These are phyloP conservation scores for Chalcosyrphus nemorum DNA, from an alignment of 2,888 invertebrate genomes.

Conservation along the genomic window DNA sequence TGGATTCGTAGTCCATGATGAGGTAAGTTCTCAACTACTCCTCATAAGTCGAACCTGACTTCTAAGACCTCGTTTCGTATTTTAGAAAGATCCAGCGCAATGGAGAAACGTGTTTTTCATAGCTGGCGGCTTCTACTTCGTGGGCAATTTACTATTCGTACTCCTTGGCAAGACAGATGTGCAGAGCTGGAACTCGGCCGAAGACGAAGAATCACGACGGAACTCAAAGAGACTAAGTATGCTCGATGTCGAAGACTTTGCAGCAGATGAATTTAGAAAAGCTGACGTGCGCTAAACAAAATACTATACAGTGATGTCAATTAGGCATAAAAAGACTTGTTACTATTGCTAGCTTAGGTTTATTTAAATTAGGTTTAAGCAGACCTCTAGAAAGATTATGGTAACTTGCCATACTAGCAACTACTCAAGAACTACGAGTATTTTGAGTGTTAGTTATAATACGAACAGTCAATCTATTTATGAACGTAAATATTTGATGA, in stretches of 20 bases:
- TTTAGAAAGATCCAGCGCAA: constrained; percentile 79
- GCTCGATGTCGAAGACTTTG: constrained; percentile 29
- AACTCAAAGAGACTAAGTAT: constrained; percentile 53
- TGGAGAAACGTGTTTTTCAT: constrained; percentile 85
- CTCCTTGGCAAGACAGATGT: constrained; percentile 83
- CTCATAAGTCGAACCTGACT: no score
- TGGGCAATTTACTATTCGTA: constrained; percentile 84
- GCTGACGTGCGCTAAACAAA: not conserved
- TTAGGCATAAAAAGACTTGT: constrained; percentile 56
- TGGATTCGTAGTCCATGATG: constrained; percentile 86
- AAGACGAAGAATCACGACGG: constrained; percentile 69
- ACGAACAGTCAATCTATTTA: not conserved
- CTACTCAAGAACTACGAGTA: not conserved
- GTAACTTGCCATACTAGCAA: not conserved
- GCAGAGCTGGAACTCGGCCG: constrained; percentile 85
- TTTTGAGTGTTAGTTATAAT: constrained; percentile 23
- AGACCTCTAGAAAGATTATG: not conserved
- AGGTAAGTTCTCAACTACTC: constrained; percentile 83
- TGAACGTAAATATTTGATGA: not conserved
- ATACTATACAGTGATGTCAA: not conserved
- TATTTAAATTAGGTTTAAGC: constrained; percentile 23
- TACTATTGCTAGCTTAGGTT: constrained; percentile 34
- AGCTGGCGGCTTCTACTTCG: constrained; percentile 83
- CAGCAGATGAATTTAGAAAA: constrained; percentile 25
- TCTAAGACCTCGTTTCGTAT: not conserved